These are phyloP conservation scores for Tetragonisca angustula DNA, from an alignment of 2,888 invertebrate species.

Conservation along the genomic window DNA sequence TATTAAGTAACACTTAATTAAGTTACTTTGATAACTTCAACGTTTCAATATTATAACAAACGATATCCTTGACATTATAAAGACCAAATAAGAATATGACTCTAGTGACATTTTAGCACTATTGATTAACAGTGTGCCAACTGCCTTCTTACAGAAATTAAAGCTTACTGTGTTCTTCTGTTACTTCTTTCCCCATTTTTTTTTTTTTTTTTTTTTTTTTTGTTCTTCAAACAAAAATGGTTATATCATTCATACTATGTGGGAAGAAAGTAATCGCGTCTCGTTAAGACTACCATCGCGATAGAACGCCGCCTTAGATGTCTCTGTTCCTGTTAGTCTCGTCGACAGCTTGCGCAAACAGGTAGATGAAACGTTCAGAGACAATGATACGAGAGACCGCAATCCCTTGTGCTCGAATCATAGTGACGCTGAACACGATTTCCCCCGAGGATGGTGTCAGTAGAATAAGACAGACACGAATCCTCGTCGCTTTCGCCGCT, in stretches of 20 bases:
- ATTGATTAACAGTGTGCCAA: neutral
- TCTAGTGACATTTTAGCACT: neutral
- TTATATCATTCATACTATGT: neutral
- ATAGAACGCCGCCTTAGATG: constrained; percentile 15
- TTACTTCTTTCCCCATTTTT: too few species aligned
- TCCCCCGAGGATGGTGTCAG: constrained; percentile 39
- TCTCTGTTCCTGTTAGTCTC: constrained; percentile 35
- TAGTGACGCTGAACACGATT: constrained; percentile 53
- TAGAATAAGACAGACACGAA: constrained; percentile 32
- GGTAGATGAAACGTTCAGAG: constrained; percentile 33
- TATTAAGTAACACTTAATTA: too few species aligned
- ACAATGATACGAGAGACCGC: constrained; percentile 46
- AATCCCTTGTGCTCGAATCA: constrained; percentile 45
- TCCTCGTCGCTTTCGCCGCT: neutral
- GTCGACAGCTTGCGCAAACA: constrained; percentile 48
- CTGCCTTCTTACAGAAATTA: too few species aligned
- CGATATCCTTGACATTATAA: neutral
- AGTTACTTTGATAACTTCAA: too few species aligned
- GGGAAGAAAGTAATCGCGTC: constrained; percentile 46
- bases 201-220: too few species aligned
- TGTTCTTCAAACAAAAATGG: too few species aligned
- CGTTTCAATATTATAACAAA: neutral
- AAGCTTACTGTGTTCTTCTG: too few species aligned
- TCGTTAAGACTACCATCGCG: constrained; percentile 40
- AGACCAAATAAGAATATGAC: neutral